Evolutionary conservation across 2,888 invertebrate species (phyloP), one percentile per base, ranked within the genome.

Genomic region (Thelaira solivaga): DNA sequence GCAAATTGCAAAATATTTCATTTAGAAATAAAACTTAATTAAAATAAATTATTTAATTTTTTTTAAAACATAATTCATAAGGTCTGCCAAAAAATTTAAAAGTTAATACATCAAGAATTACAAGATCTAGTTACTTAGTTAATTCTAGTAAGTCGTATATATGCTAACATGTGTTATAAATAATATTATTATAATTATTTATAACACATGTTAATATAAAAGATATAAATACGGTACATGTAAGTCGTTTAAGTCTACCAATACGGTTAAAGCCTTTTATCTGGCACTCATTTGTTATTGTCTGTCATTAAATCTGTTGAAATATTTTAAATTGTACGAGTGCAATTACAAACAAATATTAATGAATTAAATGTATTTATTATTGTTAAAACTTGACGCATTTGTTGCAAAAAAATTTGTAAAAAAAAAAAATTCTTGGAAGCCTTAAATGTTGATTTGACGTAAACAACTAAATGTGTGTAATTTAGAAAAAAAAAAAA

Each of bases 271-370:
- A 59, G 22, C 26, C 13, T 65, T 73, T 43, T 5, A 59, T 59
- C 5, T 41, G 10, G 3, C 24, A 45, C 29, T 10, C 13, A 62
- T 55, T 41, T 34, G 43, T 61, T 59, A 51, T 20, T 20, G 65
- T 5, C 34, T 51, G 65, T 67, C 43, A 67, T 74, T 74, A 67
- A 53, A 36, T 61, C 20, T 61, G 22, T 67, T 61, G 20, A 74
- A 74, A 53, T 74, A 61, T 45, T 51, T 61, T 53, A 45, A 74
- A 67, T 29, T 36, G 24, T 47, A 36, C 7, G 3, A 22, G 4
- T 13, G 20, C 65, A 73, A 73, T 74, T 74, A 65, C 10, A 26
- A n/a, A n/a, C n/a, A n/a, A 34, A 24, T 57, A 59, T 39, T 49
- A 59, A 65, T 57, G 24, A 26, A 16, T 41, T 34, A 34, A 51